Evolutionary conservation across 2,113 vertebrate genomes (phyloP).

Genomic region (Hemiprocne comata): DNA sequence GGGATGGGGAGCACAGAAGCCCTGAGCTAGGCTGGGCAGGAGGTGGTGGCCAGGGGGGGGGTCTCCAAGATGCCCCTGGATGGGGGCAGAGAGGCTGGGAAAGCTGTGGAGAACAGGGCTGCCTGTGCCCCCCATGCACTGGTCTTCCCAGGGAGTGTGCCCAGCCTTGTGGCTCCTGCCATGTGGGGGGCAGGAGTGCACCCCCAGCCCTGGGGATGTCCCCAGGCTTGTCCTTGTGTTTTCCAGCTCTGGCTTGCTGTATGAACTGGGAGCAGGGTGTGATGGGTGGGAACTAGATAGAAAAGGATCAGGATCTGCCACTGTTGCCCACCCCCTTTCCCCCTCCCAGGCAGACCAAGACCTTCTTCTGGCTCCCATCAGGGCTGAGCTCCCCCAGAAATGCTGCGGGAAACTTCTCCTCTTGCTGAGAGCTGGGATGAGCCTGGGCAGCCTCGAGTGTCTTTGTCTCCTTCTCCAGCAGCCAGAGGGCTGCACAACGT

Average conservation of each 20-base stretch:
- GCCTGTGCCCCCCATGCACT: no score
- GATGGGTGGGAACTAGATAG: not conserved
- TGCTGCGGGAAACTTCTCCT: not conserved
- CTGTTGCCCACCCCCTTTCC: fast-evolving
- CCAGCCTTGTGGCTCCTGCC: no score
- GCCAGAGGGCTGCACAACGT: not conserved
- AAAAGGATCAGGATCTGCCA: not conserved
- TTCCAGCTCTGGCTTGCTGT: not conserved
- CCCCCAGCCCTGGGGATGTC: not conserved
- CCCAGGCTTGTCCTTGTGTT: fast-evolving
- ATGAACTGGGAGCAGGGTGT: fast-evolving
- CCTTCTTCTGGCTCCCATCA: no score
- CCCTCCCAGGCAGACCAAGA: not conserved
- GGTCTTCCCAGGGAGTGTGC: no score
- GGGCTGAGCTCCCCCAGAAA: not conserved
- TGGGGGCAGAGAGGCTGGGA: no score
- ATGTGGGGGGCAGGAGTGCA: no score
- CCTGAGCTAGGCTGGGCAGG: no score
- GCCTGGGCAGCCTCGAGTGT: not conserved
- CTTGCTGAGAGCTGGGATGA: fast-evolving
- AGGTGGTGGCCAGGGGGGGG: no score
- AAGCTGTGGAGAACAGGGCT: no score
- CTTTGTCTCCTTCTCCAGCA: not conserved
- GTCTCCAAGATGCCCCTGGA: not conserved
- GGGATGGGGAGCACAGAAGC: no score